These are phyloP conservation scores for Pherbina coryleti DNA, from an alignment of 2,888 invertebrate species.

Conservation along the genomic window DNA sequence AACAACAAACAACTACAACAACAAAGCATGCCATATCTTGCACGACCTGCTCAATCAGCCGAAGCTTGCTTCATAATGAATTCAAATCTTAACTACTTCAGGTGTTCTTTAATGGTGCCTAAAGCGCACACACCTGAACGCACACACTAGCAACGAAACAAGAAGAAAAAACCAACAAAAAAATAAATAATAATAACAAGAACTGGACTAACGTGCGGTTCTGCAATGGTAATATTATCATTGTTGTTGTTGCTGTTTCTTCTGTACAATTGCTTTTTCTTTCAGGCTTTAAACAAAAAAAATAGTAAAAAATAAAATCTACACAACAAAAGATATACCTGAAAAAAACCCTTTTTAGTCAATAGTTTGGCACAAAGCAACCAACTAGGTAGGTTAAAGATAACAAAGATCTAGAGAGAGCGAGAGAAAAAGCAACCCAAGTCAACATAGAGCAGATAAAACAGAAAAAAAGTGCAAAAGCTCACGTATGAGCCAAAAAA, in stretches of 20 bases:
- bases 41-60: slow-evolving; percentile 36
- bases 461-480: neutral
- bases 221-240: too few species aligned
- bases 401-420: neutral
- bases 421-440: neutral
- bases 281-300: too few species aligned
- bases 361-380: neutral
- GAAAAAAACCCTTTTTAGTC: neutral
- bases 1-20: neutral
- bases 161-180: neutral
- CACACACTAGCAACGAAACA: slow-evolving; percentile 2
- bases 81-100: slow-evolving; percentile 32
- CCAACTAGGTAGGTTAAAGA: neutral
- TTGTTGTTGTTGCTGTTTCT: too few species aligned
- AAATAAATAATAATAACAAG: neutral
- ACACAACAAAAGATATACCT: too few species aligned
- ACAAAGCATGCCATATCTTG: neutral
- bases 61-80: slow-evolving; percentile 9
- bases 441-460: neutral
- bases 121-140: neutral
- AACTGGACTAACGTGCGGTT: too few species aligned
- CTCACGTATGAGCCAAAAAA: neutral
- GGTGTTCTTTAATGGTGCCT: slow-evolving; percentile 32
- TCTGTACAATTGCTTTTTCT: too few species aligned
- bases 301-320: too few species aligned